These are phyloP conservation scores for Bradypus variegatus DNA, from an alignment of 2,797 vertebrate species.

Conservation along the genomic window DNA sequence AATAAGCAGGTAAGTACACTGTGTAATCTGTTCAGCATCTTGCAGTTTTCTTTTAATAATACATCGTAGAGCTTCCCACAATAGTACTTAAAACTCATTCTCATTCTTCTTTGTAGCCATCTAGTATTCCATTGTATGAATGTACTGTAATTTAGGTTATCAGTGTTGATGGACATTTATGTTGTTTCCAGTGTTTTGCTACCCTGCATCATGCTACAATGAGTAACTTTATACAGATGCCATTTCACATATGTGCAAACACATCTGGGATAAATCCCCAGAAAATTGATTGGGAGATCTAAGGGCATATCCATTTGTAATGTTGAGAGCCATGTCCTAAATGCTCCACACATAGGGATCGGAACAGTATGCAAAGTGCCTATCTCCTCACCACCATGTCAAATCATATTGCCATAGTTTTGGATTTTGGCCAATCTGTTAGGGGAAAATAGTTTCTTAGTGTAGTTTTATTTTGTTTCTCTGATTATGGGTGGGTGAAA, in stretches of 20 bases:
- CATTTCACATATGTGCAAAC: not conserved
- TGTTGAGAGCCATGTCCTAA: not conserved
- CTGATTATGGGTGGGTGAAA: not conserved
- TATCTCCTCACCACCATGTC: not conserved
- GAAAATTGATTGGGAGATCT: not conserved
- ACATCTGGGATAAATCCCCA: not conserved
- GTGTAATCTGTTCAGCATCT: not conserved
- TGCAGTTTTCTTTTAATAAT: slow-evolving; percentile 18
- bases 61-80: not conserved
- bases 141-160: not conserved
- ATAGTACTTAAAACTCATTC: not conserved
- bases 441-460: not conserved
- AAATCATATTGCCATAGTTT: not conserved
- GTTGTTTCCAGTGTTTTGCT: not conserved
- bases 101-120: not conserved
- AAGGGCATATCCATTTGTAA: not conserved
- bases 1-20: not conserved
- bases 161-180: not conserved
- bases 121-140: not conserved
- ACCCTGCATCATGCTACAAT: not conserved
- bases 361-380: not conserved
- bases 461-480: slow-evolving; percentile 31
- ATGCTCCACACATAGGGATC: not conserved
- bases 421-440: not conserved
- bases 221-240: not conserved